phyloP scores from a whole-genome alignment of 2,797 vertebrate species.

The Neosilurus hyrtlii region DNA sequence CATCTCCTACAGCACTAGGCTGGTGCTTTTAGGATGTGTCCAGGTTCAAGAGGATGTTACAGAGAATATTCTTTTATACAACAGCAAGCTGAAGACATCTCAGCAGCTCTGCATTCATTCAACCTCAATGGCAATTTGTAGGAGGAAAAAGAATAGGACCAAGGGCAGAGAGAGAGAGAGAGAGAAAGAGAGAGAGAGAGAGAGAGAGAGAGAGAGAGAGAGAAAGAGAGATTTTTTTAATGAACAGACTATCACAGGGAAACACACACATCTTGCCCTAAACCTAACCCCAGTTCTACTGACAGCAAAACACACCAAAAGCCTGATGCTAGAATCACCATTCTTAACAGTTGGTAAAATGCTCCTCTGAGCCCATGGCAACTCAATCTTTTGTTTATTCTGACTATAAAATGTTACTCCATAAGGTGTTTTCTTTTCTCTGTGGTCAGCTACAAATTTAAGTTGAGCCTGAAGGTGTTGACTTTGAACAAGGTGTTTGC shows the following conservation, averaged over 20 bases:
- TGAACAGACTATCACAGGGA: not conserved
- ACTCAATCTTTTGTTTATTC: too few species aligned
- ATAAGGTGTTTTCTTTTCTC: too few species aligned
- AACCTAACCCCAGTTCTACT: too few species aligned
- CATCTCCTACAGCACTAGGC: constrained; percentile 58
- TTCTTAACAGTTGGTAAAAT: too few species aligned
- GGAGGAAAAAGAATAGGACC: not conserved
- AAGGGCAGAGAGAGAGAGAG: not conserved
- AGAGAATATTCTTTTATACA: constrained; percentile 57
- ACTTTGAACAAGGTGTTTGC: too few species aligned
- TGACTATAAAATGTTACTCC: too few species aligned
- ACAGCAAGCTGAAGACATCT: not conserved
- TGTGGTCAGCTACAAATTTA: too few species aligned
- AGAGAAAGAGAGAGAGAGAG: not conserved
- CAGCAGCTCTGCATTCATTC: constrained; percentile 9
- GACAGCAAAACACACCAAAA: too few species aligned
- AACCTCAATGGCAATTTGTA: constrained; percentile 1
- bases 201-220: not conserved
- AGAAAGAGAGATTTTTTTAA: constrained; percentile 7
- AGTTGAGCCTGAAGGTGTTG: too few species aligned
- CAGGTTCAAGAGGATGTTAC: constrained; percentile 70
- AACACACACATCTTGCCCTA: too few species aligned
- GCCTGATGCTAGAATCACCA: too few species aligned
- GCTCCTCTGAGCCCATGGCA: too few species aligned
- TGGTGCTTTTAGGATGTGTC: constrained; percentile 57